Evolutionary conservation across 2,888 invertebrate genomes (phyloP).

Genomic region (Leptinotarsa haldemani): DNA sequence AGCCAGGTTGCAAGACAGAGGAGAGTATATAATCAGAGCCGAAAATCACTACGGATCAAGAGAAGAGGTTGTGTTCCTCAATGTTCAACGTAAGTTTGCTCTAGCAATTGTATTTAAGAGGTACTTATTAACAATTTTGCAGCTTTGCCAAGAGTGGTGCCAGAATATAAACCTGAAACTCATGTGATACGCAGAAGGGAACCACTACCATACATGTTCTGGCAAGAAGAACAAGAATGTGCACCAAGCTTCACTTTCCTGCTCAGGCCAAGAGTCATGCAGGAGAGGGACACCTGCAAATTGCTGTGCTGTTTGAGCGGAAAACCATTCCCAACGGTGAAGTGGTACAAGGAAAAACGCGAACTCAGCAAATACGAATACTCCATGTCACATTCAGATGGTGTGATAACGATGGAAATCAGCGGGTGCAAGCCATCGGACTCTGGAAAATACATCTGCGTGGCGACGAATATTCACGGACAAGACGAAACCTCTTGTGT

Average conservation of each 20-base stretch:
- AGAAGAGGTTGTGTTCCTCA: conserved; percentile 96
- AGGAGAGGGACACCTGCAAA: conserved; percentile 95
- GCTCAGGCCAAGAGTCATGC: conserved; percentile 98
- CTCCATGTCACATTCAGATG: conserved; percentile 90
- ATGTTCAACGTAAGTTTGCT: conserved; percentile 86
- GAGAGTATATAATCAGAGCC: conserved; percentile 96
- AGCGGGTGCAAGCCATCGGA: conserved; percentile 93
- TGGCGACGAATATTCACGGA: conserved; percentile 93
- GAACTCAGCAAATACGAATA: conserved; percentile 93
- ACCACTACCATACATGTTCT: conserved; percentile 86
- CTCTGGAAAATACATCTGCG: conserved; percentile 95
- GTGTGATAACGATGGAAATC: conserved; percentile 97
- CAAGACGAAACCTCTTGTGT: conserved; percentile 95
- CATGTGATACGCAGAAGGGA: conserved; percentile 82
- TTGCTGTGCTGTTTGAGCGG: conserved; percentile 96
- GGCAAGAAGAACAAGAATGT: conserved; percentile 93
- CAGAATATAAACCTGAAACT: conserved; percentile 76
- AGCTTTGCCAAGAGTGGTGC: conserved; percentile 81
- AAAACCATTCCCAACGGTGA: conserved; percentile 93
- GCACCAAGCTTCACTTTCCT: conserved; percentile 98
- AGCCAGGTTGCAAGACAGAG: conserved; percentile 93
- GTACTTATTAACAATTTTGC: conserved; percentile 45
- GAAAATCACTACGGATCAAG: conserved; percentile 96
- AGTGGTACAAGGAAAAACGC: conserved; percentile 91
- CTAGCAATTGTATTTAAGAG: neutral